Conservation (phyloP, 53 echinoderm and acorn worm species). For the Hippasteria phrygiana region DNA sequence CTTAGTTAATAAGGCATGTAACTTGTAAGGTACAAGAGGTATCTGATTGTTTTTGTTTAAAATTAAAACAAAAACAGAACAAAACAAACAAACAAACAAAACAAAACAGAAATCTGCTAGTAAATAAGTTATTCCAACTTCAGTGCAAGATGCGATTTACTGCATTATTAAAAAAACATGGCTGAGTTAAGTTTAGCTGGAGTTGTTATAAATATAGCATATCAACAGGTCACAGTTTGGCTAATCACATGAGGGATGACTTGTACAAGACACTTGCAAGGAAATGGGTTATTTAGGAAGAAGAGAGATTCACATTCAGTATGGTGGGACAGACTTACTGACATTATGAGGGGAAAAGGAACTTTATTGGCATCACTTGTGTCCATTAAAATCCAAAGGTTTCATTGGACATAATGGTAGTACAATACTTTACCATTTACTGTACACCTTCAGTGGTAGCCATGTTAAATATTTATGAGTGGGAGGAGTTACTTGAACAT, state of each 20-base stretch:
- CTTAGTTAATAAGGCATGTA: too few species aligned
- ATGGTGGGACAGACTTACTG: too few species aligned
- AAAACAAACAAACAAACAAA: too few species aligned
- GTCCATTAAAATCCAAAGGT: neutral
- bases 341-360: neutral
- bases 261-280: neutral
- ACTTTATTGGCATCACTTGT: neutral
- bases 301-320: too few species aligned
- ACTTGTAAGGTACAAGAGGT: too few species aligned
- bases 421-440: neutral
- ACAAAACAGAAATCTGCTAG: too few species aligned
- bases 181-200: too few species aligned
- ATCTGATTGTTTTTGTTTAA: too few species aligned
- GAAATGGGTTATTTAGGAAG: neutral
- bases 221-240: neutral
- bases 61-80: too few species aligned
- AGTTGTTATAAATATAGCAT: neutral
- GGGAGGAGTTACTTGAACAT: slow-evolving; percentile 21
- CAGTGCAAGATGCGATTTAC: too few species aligned
- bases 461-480: slow-evolving; percentile 36
- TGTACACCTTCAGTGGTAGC: neutral
- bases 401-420: neutral
- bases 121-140: too few species aligned
- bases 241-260: neutral
- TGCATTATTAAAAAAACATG: too few species aligned